These are phyloP conservation scores for Dendrolimus punctatus DNA, from an alignment of 1,140 invertebrate species.

Conservation along the genomic window DNA sequence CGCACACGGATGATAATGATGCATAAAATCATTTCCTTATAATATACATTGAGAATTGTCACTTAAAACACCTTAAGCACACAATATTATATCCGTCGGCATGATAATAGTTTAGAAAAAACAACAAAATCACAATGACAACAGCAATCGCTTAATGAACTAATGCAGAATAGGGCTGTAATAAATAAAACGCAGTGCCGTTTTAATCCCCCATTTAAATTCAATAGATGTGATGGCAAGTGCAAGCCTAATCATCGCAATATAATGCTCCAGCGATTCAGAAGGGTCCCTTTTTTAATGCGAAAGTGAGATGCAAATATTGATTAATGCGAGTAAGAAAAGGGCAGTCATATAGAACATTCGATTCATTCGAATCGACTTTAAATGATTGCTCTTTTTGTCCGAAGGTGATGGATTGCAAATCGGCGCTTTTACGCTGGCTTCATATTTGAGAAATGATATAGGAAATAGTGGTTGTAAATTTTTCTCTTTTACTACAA, in stretches of 20 bases:
- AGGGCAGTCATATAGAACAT: constrained; percentile 22
- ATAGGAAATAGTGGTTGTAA: neutral
- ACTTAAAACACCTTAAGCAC: too few relatives aligned
- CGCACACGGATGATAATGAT: too few relatives aligned
- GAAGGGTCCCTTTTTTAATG: constrained; percentile 49
- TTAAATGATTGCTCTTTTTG: constrained; percentile 67
- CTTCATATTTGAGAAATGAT: constrained; percentile 8
- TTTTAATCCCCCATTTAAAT: constrained; percentile 70
- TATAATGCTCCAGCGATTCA: constrained; percentile 60
- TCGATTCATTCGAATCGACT: constrained; percentile 62
- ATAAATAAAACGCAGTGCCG: constrained; percentile 58
- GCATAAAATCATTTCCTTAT: too few relatives aligned
- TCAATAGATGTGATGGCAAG: constrained; percentile 60
- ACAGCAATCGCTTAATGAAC: constrained; percentile 63
- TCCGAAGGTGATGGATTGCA: constrained; percentile 58
- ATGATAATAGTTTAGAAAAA: neutral
- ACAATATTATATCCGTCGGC: too few relatives aligned
- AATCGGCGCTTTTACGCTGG: constrained; percentile 36
- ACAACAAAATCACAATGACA: constrained; percentile 33
- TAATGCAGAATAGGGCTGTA: constrained; percentile 57
- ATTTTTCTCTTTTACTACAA: too few relatives aligned
- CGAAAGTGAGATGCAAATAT: constrained; percentile 30
- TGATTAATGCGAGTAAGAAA: constrained; percentile 10
- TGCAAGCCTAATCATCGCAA: constrained; percentile 67
- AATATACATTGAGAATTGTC: too few relatives aligned